These are phyloP conservation scores for Heliconius charithonia DNA, from an alignment of 2,888 invertebrate species.

Conservation along the genomic window DNA sequence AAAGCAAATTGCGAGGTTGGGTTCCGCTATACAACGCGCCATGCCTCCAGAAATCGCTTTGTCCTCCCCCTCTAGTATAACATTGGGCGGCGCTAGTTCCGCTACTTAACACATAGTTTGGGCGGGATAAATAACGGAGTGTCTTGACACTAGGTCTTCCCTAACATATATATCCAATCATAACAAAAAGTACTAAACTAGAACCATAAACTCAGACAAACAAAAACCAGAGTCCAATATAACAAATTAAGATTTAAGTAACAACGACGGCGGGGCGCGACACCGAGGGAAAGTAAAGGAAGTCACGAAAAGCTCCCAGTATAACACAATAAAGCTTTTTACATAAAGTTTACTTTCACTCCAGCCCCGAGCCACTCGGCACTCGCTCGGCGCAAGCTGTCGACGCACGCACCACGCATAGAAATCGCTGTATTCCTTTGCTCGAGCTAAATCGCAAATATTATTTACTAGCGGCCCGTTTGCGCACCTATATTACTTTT, in stretches of 20 bases:
- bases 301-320: constrained; percentile 11
- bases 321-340: constrained; percentile 25
- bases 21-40: not conserved
- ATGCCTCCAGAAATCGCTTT: not conserved
- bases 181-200: not conserved
- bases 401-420: constrained; percentile 24
- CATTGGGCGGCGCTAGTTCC: no score
- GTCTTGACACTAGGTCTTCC: not conserved
- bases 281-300: not conserved
- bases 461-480: not conserved
- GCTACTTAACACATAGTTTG: no score
- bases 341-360: constrained; percentile 10
- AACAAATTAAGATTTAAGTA: not conserved
- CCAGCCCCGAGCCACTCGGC: not conserved
- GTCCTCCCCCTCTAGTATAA: not conserved
- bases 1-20: not conserved
- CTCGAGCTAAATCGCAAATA: not conserved
- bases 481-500: no score
- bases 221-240: not conserved
- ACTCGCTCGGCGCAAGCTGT: constrained; percentile 7
- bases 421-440: constrained; percentile 14
- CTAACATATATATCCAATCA: not conserved
- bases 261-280: not conserved
- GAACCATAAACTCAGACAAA: not conserved
- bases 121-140: not conserved